phyloP scores from a whole-genome alignment of 2,888 invertebrate species.

The Himalopsyche tibetana region DNA sequence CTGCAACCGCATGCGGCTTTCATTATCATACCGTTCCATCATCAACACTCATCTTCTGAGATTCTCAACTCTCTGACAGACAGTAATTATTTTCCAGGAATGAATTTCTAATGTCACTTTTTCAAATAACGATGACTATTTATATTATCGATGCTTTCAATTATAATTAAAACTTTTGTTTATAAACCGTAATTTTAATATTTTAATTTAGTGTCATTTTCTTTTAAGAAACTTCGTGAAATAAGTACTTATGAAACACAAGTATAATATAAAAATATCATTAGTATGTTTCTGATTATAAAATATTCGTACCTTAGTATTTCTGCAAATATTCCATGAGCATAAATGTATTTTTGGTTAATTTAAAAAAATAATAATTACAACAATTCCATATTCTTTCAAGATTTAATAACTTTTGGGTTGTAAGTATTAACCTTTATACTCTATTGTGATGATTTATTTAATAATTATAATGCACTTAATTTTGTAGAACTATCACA shows the following conservation, averaged over 20 bases:
- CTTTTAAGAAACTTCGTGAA: neutral
- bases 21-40: slow-evolving; percentile 32
- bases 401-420: slow-evolving; percentile 8
- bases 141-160: neutral
- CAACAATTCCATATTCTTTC: neutral
- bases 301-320: neutral
- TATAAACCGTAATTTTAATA: neutral
- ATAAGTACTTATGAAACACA: slow-evolving; percentile 1
- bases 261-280: slow-evolving; percentile 21
- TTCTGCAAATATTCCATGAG: slow-evolving; percentile 24
- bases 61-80: neutral
- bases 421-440: slow-evolving; percentile 23
- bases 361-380: neutral
- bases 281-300: slow-evolving; percentile 18
- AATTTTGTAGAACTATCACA: slow-evolving; percentile 34
- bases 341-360: slow-evolving; percentile 4
- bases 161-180: neutral
- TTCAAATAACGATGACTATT: neutral
- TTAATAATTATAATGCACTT: slow-evolving; percentile 20
- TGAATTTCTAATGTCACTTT: neutral
- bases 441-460: slow-evolving; percentile 30
- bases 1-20: slow-evolving; percentile 59
- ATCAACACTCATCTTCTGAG: slow-evolving; percentile 25
- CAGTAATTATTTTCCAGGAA: slow-evolving; percentile 6
- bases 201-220: neutral